phyloP scores from a whole-genome alignment of 2,888 invertebrate species.

The Tromatobia lineatoria region DNA sequence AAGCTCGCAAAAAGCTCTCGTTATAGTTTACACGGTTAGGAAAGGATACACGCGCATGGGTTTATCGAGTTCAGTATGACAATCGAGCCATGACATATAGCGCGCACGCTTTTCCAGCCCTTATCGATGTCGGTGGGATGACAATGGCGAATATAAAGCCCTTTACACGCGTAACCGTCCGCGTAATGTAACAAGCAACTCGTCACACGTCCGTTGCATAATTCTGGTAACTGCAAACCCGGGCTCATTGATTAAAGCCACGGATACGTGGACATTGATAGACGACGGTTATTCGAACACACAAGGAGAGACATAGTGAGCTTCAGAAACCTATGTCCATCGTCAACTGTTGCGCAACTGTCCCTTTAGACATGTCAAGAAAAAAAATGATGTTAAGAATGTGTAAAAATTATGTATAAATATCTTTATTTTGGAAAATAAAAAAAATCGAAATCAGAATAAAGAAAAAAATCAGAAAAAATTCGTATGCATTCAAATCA shows the following conservation, averaged over 20 bases:
- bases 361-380: neutral
- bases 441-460: no score
- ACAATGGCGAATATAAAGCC: neutral
- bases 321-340: no score
- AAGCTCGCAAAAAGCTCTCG: neutral
- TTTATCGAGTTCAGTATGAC: no score
- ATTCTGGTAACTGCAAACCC: neutral
- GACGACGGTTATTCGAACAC: neutral
- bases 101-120: neutral
- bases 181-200: neutral
- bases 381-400: no score
- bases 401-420: no score
- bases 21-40: no score
- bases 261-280: neutral
- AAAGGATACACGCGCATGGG: no score
- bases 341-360: neutral
- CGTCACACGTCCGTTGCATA: conserved; percentile 2
- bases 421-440: no score
- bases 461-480: no score
- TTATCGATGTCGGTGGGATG: neutral
- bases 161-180: conserved; percentile 1
- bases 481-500: no score
- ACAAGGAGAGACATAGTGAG: neutral
- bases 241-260: neutral
- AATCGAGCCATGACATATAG: neutral